Evolutionary conservation across 2,113 vertebrate genomes (phyloP), one percentile per base, ranked within the genome.

Genomic region (Phocoena sinus): DNA sequence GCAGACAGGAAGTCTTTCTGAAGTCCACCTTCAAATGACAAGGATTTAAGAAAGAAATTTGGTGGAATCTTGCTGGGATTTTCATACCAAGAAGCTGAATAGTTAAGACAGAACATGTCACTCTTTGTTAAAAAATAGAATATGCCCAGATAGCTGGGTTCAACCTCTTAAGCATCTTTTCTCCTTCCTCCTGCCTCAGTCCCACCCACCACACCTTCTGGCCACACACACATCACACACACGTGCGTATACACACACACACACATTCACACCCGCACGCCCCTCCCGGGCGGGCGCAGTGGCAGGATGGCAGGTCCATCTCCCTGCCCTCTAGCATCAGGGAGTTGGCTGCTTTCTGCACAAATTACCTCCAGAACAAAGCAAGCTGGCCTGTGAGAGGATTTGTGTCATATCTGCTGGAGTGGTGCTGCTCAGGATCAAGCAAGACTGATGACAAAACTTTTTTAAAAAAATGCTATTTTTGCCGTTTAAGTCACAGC

Each of bases 1-100:
- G 41, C 89, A 91, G 77, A 89, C 47, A 38, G 25, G 26, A 62
- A 82, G n/a, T 91, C 88, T 36, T 96, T 77, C 79, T 36, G 23
- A 94, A 89, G 77, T 33, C 62, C 81, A 7, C 74, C 95, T 96
- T 74, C 77, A 93, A 94, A 92, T 71, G 60, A 31, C 50, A 87
- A 87, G 88, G 38, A 41, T 50, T 90, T 97, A 85, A 97, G 95
- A 97, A 84, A 89, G 93, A 91, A 76, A 70, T n/a, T 1, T 31
- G 74, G 47, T 88, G 50, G 85, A 73, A 60, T 88, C 95, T 96
- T 80, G 60, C 81, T 71, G 91, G 17, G 74, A 93, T 94, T 89
- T 91, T 95, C 73, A 60, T 41, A 70, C 53, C 56, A 74, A 96
- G 68, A 95, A 33, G 81, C 92, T 84, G 91, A 79, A 83, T 53